phyloP scores from a whole-genome alignment of 2,113 vertebrate genomes.

The Ptilorrhoa leucosticta region DNA sequence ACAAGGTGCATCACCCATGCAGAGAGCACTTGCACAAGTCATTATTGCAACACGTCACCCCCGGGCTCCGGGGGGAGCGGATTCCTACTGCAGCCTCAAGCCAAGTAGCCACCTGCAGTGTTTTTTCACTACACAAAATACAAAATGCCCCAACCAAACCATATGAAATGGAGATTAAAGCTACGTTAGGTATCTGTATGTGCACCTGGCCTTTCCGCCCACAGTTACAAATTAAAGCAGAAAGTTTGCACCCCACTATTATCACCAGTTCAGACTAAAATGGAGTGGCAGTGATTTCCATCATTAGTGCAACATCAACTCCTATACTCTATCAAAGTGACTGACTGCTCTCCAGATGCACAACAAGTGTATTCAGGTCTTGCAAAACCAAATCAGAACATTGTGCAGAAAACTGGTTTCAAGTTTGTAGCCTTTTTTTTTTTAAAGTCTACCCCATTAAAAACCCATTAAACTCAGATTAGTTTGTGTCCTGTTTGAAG shows the following conservation, averaged over 20 bases:
- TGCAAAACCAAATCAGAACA: neutral
- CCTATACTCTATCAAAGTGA: slow-evolving; percentile 13
- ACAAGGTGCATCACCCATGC: slow-evolving; percentile 8
- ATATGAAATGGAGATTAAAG: slow-evolving; percentile 43
- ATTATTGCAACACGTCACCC: neutral
- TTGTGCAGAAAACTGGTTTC: slow-evolving; percentile 31
- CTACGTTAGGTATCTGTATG: neutral
- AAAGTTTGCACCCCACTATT: neutral
- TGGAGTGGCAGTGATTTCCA: slow-evolving; percentile 60
- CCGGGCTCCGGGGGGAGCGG: neutral
- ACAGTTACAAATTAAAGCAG: neutral
- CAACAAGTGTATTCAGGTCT: slow-evolving; percentile 16
- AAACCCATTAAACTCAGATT: neutral
- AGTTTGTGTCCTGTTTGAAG: neutral
- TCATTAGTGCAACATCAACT: slow-evolving; percentile 57
- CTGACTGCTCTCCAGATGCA: slow-evolving; percentile 34
- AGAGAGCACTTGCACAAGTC: neutral
- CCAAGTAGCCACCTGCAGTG: neutral
- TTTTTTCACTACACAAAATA: neutral
- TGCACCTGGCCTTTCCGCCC: neutral
- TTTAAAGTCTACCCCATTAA: slow-evolving; percentile 1
- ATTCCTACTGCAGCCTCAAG: neutral
- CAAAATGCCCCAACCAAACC: slow-evolving; percentile 15
- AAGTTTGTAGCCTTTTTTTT: neutral
- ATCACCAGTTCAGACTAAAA: slow-evolving; percentile 18